These are phyloP conservation scores for Macrotus californicus DNA, from an alignment of 2,113 vertebrate genomes.

Conservation along the genomic window DNA sequence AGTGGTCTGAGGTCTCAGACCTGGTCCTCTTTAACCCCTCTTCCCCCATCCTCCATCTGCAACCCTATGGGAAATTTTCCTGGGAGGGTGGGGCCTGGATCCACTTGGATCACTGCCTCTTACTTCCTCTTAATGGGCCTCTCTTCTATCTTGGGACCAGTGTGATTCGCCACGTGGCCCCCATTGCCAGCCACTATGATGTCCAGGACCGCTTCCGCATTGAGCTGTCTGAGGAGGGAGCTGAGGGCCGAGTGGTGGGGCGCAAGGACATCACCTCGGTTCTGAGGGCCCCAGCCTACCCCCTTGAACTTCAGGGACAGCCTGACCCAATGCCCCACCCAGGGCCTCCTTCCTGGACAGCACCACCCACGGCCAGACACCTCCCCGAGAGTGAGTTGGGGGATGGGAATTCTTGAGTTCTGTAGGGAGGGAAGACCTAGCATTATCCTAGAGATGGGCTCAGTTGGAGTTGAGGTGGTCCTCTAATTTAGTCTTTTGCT, in stretches of 20 bases:
- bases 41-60: neutral
- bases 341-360: conserved; percentile 46
- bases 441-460: neutral
- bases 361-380: conserved; percentile 38
- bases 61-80: neutral
- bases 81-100: neutral
- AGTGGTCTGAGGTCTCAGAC: neutral
- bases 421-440: neutral
- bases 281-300: conserved; percentile 57
- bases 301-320: conserved; percentile 51
- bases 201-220: conserved; percentile 75
- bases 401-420: neutral
- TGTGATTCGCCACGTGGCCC: conserved; percentile 76
- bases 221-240: conserved; percentile 74
- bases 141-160: conserved; percentile 54
- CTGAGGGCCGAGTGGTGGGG: conserved; percentile 56
- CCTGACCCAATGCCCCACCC: neutral
- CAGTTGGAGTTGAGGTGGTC: neutral
- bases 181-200: conserved; percentile 66
- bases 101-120: neutral
- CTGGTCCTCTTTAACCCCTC: neutral
- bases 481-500: neutral
- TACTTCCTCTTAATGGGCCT: neutral
- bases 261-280: conserved; percentile 73
- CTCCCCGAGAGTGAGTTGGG: conserved; percentile 57